Evolutionary conservation across 35 echinoderm and acorn worm genomes (phyloP).

Genomic region (Ophiothrix spiculata): DNA sequence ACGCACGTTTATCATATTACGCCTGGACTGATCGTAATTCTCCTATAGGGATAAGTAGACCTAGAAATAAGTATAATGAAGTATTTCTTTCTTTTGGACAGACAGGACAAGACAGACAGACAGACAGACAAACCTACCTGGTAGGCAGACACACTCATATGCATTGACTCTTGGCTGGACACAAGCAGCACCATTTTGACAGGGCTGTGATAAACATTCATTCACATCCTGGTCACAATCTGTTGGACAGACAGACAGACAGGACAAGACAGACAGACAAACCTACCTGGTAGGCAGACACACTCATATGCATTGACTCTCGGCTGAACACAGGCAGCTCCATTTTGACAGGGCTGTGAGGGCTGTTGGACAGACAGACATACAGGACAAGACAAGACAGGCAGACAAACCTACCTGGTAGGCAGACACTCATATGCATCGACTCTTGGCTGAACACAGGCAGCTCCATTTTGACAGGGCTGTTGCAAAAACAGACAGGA

Average conservation of each 20-base stretch:
- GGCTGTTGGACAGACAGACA: no score
- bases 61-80: no score
- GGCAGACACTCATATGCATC: no score
- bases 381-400: background rate
- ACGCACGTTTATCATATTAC: no score
- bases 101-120: no score
- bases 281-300: constrained; percentile 56
- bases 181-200: constrained; percentile 62
- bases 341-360: constrained; percentile 70
- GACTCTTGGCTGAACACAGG: constrained; percentile 80
- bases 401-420: no score
- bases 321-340: constrained; percentile 58
- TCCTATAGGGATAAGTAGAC: no score
- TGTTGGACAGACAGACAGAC: constrained; percentile 28
- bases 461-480: constrained; percentile 75
- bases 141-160: constrained; percentile 52
- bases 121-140: constrained; percentile 74
- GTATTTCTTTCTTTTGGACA: no score
- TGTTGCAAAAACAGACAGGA: constrained; percentile 70
- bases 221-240: constrained; percentile 76
- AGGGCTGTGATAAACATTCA: constrained; percentile 64
- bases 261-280: background rate
- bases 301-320: no score
- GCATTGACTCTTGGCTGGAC: no score
- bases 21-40: no score